These are phyloP conservation scores for Epinotia demarniana DNA, from an alignment of 2,888 invertebrate genomes.

Conservation along the genomic window DNA sequence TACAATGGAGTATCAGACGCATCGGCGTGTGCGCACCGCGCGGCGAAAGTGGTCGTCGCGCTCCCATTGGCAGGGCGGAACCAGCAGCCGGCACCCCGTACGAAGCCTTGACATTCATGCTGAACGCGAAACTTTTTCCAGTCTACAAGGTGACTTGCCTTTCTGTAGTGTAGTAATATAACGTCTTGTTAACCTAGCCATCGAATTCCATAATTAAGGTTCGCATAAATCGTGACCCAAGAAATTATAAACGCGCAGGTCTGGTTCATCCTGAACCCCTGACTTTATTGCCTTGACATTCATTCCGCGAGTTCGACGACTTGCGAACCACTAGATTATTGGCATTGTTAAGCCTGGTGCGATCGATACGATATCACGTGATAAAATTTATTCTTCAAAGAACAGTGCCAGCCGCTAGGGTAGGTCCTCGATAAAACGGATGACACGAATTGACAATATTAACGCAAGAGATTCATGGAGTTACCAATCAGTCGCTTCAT, in stretches of 20 bases:
- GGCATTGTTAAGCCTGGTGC: neutral
- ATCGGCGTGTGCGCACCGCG: constrained; percentile 29
- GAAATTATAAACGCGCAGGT: neutral
- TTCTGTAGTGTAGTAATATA: neutral
- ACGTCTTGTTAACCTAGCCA: no score
- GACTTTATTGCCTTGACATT: constrained; percentile 6
- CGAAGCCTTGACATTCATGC: constrained; percentile 51
- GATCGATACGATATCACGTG: constrained; percentile 23
- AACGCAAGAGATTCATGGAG: constrained; percentile 15
- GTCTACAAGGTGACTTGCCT: neutral
- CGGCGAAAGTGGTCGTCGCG: constrained; percentile 68
- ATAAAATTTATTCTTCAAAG: constrained; percentile 25
- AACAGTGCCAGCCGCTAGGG: neutral
- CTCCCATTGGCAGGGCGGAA: constrained; percentile 57
- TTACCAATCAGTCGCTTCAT: constrained; percentile 4
- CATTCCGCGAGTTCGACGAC: neutral
- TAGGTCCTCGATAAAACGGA: constrained; percentile 19
- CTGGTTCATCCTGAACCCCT: neutral
- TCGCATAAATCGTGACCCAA: neutral
- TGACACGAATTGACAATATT: constrained; percentile 28
- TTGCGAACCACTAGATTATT: neutral
- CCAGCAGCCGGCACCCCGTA: constrained; percentile 21
- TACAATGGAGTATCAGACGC: constrained; percentile 43
- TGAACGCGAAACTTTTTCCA: constrained; percentile 4
- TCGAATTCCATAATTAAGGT: no score